Conservation (phyloP, 2,888 invertebrate genomes). For the Cistogaster globosa region DNA sequence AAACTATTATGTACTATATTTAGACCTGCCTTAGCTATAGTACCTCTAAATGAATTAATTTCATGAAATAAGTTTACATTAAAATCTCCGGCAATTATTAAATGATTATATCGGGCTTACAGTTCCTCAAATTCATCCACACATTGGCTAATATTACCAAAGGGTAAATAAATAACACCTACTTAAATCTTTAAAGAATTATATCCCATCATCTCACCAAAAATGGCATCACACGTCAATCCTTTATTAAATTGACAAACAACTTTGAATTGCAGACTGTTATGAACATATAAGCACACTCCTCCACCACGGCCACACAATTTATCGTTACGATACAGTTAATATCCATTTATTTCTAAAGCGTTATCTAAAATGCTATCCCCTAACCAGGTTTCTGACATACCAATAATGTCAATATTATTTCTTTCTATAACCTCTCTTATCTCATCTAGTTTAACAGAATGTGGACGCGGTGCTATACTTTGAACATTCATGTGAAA, state of each 20-base stretch:
- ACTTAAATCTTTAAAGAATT: slow-evolving; percentile 5
- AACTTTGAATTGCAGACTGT: slow-evolving; percentile 11
- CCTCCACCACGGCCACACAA: slow-evolving; percentile 22
- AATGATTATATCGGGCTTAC: background rate
- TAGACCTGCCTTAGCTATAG: background rate
- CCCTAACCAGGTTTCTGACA: slow-evolving; percentile 35
- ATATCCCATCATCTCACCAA: slow-evolving; percentile 13
- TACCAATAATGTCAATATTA: slow-evolving; percentile 25
- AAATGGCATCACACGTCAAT: slow-evolving; percentile 28
- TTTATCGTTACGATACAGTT: slow-evolving; percentile 23
- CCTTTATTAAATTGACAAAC: slow-evolving; percentile 9
- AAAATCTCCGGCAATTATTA: too few relatives aligned
- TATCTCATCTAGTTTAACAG: slow-evolving; percentile 24
- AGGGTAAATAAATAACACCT: slow-evolving; percentile 36
- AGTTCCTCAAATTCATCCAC: slow-evolving; percentile 12
- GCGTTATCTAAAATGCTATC: slow-evolving; percentile 2
- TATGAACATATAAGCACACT: slow-evolving; percentile 30
- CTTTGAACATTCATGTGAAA: slow-evolving; percentile 23
- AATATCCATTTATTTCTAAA: slow-evolving; percentile 10
- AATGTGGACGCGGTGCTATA: slow-evolving; percentile 8
- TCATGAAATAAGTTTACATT: too few relatives aligned
- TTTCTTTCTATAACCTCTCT: background rate
- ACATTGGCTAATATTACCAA: slow-evolving; percentile 29
- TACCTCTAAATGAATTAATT: too few relatives aligned
- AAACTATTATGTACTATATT: slow-evolving; percentile 21